These are phyloP conservation scores for Rhopilema esculentum DNA, from an alignment of 30 jellyfish, hydroid and myxozoan species.

Conservation along the genomic window DNA sequence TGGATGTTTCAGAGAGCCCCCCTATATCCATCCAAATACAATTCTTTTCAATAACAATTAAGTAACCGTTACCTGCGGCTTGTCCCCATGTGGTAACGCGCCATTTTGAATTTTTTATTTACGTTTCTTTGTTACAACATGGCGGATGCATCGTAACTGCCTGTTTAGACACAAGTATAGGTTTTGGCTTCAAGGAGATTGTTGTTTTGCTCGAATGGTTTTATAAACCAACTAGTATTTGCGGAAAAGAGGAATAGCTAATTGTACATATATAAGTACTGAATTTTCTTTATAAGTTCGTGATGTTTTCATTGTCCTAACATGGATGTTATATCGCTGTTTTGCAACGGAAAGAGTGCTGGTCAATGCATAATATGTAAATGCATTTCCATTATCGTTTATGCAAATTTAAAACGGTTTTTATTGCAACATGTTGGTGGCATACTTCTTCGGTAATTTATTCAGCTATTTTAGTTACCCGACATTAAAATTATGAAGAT, in stretches of 20 bases:
- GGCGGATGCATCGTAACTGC: constrained; percentile 13
- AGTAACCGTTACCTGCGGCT: constrained; percentile 33
- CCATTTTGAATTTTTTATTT: constrained; percentile 63
- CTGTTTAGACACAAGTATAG: neutral
- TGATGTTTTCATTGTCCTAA: too few species aligned
- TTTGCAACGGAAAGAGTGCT: too few species aligned
- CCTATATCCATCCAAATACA: too few species aligned
- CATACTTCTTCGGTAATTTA: neutral
- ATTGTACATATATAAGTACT: too few species aligned
- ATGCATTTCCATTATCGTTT: neutral
- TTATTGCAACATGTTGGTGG: neutral
- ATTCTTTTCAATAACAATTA: too few species aligned
- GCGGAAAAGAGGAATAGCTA: too few species aligned
- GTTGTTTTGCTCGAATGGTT: too few species aligned
- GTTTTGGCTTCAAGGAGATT: neutral
- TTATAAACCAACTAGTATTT: too few species aligned
- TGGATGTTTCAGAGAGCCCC: too few species aligned
- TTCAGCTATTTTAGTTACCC: neutral
- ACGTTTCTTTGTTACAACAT: constrained; percentile 44
- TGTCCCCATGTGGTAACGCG: constrained; percentile 64
- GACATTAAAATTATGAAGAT: neutral
- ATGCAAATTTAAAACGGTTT: neutral
- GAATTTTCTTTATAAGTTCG: too few species aligned
- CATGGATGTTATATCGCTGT: too few species aligned
- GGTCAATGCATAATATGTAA: neutral